Percentiles rank a stretch among this genome's conserved stretches.
Conservation (phyloP, 2,113 vertebrate species). For the Pseudonaja textilis region DNA sequence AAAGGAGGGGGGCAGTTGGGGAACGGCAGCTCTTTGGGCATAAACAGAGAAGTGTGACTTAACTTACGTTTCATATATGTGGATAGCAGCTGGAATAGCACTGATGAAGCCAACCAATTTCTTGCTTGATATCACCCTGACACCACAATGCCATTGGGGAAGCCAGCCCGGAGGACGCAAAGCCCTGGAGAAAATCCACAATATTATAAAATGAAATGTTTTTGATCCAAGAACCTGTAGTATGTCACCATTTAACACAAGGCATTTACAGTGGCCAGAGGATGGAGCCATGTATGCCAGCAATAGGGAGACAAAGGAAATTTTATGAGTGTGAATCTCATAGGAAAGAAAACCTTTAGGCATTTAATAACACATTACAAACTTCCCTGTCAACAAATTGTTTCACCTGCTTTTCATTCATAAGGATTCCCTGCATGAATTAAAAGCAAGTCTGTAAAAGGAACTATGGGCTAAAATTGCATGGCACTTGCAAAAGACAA, state of each 20-base stretch:
- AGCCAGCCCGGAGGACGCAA: constrained; percentile 96
- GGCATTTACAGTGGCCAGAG: neutral
- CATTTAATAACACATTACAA: neutral
- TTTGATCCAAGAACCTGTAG: neutral
- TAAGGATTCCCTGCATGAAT: neutral
- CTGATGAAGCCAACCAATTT: constrained; percentile 98
- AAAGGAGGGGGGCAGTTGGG: neutral
- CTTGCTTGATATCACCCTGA: constrained; percentile 94
- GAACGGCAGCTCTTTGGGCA: neutral
- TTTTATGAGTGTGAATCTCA: neutral
- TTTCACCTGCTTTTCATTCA: neutral
- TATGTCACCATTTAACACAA: neutral
- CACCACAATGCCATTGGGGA: constrained; percentile 97
- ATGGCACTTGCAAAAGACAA: neutral
- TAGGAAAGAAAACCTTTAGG: neutral
- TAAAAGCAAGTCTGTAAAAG: neutral
- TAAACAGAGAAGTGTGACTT: neutral
- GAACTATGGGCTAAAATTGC: neutral
- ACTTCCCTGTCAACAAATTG: neutral
- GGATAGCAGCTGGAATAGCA: constrained; percentile 91
- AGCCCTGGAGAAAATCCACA: constrained; percentile 74
- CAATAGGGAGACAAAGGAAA: neutral
- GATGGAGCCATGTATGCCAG: neutral
- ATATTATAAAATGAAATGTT: neutral
- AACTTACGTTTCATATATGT: constrained; percentile 91